These are phyloP conservation scores for Cerceris rybyensis DNA, from an alignment of 2,888 invertebrate genomes.

Conservation along the genomic window DNA sequence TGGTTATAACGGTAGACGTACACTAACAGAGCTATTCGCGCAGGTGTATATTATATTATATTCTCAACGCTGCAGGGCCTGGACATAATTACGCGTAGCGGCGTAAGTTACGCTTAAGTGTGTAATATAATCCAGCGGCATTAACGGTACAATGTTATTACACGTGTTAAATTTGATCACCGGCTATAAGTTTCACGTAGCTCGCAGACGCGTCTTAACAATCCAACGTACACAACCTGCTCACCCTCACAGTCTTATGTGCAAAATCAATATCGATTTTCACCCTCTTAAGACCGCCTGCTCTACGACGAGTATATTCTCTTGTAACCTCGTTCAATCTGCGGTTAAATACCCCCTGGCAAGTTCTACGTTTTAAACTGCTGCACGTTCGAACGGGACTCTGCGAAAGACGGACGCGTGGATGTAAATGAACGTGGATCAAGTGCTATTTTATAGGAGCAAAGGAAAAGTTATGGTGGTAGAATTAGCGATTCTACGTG, in stretches of 20 bases:
- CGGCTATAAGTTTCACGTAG: conserved; percentile 59
- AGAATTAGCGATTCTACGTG: too few relatives aligned
- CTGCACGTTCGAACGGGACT: background rate
- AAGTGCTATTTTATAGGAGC: too few relatives aligned
- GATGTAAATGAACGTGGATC: too few relatives aligned
- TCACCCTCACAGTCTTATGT: conserved; percentile 1
- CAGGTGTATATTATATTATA: conserved; percentile 12
- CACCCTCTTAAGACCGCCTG: conserved; percentile 17
- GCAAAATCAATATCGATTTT: conserved; percentile 49
- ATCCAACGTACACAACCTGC: conserved; percentile 36
- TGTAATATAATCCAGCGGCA: conserved; percentile 63
- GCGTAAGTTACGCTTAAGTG: conserved; percentile 66
- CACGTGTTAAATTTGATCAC: conserved; percentile 70
- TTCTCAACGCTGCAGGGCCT: conserved; percentile 24
- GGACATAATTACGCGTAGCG: conserved; percentile 63
- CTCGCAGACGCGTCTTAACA: conserved; percentile 51
- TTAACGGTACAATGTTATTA: conserved; percentile 67
- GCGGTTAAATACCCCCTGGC: conserved; percentile 33
- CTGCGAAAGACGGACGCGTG: too few relatives aligned
- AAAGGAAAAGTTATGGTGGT: too few relatives aligned
- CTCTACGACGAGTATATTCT: background rate
- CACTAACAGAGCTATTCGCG: conserved; percentile 3
- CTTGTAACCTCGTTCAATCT: conserved; percentile 36
- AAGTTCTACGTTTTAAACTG: conserved; percentile 9
- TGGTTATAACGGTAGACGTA: background rate